Evolutionary conservation across 2,797 vertebrate genomes (phyloP).

Genomic region (Cyclura pinguis): DNA sequence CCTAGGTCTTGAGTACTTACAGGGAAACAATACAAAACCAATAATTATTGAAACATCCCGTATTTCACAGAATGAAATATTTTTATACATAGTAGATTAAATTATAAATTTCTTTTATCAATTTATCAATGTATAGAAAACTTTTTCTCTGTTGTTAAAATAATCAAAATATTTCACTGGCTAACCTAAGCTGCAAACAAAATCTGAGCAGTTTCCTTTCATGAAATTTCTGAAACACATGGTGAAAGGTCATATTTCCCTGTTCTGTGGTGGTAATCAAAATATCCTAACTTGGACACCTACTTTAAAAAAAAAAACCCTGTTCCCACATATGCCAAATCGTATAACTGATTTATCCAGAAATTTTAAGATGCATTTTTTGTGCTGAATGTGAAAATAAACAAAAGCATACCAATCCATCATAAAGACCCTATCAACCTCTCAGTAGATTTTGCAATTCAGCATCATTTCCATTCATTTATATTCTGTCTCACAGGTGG

Average conservation of each 20-base stretch:
- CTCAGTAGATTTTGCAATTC: background rate
- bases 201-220: slow-evolving; percentile 1
- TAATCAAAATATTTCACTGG: slow-evolving; percentile 1
- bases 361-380: slow-evolving; percentile 12
- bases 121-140: background rate
- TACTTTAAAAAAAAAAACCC: slow-evolving; percentile 21
- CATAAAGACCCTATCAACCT: slow-evolving; percentile 25
- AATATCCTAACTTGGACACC: slow-evolving; percentile 24
- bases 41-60: background rate
- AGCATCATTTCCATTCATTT: slow-evolving; percentile 16
- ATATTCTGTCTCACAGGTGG: slow-evolving; percentile 16
- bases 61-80: slow-evolving; percentile 22
- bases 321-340: slow-evolving; percentile 7
- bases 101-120: background rate
- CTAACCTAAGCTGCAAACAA: background rate
- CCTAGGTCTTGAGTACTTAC: background rate
- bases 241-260: background rate
- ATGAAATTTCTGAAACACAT: background rate
- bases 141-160: slow-evolving; percentile 9
- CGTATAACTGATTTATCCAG: slow-evolving; percentile 12
- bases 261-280: slow-evolving; percentile 1
- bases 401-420: slow-evolving; percentile 12
- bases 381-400: slow-evolving; percentile 8
- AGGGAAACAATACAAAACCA: background rate
- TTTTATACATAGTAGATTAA: background rate